phyloP scores from a whole-genome alignment of 23 tunicate species.

The Botrylloides violaceus region DNA sequence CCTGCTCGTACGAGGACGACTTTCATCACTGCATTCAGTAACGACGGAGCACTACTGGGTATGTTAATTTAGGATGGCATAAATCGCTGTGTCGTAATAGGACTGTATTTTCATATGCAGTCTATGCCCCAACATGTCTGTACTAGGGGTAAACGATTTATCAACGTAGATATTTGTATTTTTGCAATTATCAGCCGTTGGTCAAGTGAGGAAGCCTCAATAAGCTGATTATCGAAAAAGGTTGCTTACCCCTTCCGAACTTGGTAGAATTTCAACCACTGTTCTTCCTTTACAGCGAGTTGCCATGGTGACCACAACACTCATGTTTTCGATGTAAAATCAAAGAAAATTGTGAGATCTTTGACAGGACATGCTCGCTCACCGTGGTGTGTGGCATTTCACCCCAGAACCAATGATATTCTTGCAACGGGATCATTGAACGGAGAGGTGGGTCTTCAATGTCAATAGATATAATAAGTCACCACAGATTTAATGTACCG shows the following conservation, averaged over 20 bases:
- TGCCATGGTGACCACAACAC: slow-evolving; percentile 93
- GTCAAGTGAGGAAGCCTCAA: too few relatives aligned
- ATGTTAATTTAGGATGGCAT: too few relatives aligned
- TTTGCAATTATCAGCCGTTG: too few relatives aligned
- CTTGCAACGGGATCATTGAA: slow-evolving; percentile 80
- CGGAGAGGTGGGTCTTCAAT: slow-evolving; percentile 56
- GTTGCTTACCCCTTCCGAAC: not conserved
- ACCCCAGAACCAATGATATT: slow-evolving; percentile 70
- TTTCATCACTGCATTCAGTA: slow-evolving; percentile 70
- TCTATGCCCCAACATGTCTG: too few relatives aligned
- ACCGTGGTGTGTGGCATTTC: slow-evolving; percentile 86
- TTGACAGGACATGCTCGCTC: slow-evolving; percentile 62
- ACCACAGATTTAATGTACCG: too few relatives aligned
- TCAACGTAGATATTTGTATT: too few relatives aligned
- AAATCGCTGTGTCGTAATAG: too few relatives aligned
- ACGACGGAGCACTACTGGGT: slow-evolving; percentile 24
- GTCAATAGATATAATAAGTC: too few relatives aligned
- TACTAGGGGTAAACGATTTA: too few relatives aligned
- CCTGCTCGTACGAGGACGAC: slow-evolving; percentile 62
- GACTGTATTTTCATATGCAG: too few relatives aligned
- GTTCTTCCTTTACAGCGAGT: slow-evolving; percentile 40
- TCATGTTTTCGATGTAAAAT: slow-evolving; percentile 35
- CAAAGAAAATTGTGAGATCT: slow-evolving; percentile 42
- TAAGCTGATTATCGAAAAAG: too few relatives aligned
- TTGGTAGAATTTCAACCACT: not conserved